phyloP scores from a whole-genome alignment of 1,140 invertebrate genomes.

The Papilio helenus region DNA sequence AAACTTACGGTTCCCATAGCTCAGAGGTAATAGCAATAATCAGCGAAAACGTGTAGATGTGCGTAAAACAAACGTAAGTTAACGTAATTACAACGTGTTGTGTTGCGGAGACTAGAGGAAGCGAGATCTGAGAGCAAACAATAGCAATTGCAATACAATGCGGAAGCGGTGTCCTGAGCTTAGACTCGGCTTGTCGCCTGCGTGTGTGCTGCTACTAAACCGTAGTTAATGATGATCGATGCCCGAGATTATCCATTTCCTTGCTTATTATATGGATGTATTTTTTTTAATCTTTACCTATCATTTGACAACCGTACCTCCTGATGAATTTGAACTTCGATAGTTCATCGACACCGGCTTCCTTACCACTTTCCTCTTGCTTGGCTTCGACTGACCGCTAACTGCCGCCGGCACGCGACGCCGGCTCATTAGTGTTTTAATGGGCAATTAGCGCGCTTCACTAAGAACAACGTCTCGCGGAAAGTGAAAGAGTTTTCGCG shows the following conservation, averaged over 20 bases:
- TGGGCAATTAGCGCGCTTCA: constrained; percentile 24
- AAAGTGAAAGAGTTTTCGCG: constrained; percentile 28
- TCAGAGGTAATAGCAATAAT: not conserved
- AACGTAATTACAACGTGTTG: not conserved
- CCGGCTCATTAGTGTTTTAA: constrained; percentile 11
- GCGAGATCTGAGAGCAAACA: not conserved
- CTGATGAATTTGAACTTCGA: not conserved
- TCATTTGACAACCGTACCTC: not conserved
- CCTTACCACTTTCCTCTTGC: not conserved
- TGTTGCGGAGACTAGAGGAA: not conserved
- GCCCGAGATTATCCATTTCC: not conserved
- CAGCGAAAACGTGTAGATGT: too few species aligned
- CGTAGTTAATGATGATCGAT: constrained; percentile 13
- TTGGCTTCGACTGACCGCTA: not conserved
- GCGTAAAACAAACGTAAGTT: too few species aligned
- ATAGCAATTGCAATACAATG: constrained; percentile 6
- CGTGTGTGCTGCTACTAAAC: not conserved
- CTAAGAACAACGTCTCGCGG: constrained; percentile 12
- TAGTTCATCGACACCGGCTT: not conserved
- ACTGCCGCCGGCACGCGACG: constrained; percentile 5
- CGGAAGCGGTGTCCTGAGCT: not conserved
- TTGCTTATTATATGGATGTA: not conserved
- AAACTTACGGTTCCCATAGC: not conserved
- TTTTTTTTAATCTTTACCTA: not conserved
- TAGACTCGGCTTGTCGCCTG: not conserved